These are phyloP conservation scores for Monomorium pharaonis DNA, from an alignment of 1,140 invertebrate species.

Conservation along the genomic window DNA sequence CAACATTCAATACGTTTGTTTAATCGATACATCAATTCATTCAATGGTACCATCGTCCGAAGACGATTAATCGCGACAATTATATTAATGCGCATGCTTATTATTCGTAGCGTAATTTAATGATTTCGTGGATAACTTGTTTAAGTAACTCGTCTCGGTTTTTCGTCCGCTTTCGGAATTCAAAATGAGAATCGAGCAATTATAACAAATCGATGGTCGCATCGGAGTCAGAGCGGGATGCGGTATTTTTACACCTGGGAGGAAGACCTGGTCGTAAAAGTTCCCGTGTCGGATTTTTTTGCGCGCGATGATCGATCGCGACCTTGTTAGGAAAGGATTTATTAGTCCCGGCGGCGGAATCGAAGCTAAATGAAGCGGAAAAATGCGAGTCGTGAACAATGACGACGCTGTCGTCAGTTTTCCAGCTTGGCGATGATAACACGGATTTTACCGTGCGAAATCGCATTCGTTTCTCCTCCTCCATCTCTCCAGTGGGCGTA, in stretches of 20 bases:
- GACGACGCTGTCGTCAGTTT: background rate
- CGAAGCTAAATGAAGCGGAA: constrained; percentile 5
- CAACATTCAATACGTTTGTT: background rate
- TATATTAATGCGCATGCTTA: background rate
- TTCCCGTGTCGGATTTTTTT: background rate
- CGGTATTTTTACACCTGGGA: background rate
- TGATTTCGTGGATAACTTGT: background rate
- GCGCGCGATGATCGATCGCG: constrained; percentile 3
- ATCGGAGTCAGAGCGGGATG: background rate
- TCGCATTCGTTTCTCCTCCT: too few relatives aligned
- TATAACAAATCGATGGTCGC: background rate
- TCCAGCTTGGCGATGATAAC: background rate
- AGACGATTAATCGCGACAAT: background rate
- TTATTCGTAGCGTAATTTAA: background rate
- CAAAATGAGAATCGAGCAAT: background rate
- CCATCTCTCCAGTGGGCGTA: background rate
- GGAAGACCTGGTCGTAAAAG: background rate
- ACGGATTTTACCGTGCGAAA: background rate
- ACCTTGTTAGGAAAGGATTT: background rate
- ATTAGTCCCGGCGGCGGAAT: background rate
- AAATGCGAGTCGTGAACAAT: background rate
- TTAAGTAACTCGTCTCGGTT: background rate
- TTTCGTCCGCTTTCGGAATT: background rate
- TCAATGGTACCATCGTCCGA: background rate
- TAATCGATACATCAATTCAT: background rate